phyloP scores from a whole-genome alignment of 2,888 invertebrate genomes.

The Pseudococcus viburni region DNA sequence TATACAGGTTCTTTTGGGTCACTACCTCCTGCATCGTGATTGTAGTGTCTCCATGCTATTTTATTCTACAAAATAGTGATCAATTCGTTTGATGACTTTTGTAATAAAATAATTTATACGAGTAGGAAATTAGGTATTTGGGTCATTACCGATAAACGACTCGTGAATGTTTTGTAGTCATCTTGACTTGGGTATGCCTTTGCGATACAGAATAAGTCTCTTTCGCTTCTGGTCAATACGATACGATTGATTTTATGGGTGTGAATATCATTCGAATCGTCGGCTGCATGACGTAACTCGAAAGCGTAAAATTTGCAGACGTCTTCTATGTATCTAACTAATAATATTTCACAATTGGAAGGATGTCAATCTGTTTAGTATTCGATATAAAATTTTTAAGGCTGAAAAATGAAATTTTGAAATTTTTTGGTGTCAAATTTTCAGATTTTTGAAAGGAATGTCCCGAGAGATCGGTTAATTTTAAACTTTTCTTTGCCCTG shows the following conservation, averaged over 20 bases:
- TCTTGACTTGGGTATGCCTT: not conserved
- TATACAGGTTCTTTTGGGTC: not conserved
- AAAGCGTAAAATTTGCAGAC: not conserved
- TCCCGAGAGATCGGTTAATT: too few relatives aligned
- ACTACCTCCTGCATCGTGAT: not conserved
- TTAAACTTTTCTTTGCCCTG: too few relatives aligned
- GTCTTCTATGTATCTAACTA: not conserved
- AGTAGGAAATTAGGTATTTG: not conserved
- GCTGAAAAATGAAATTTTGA: too few relatives aligned
- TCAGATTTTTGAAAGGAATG: too few relatives aligned
- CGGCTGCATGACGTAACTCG: not conserved
- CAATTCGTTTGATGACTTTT: too few relatives aligned
- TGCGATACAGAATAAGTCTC: not conserved
- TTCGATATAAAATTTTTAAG: too few relatives aligned
- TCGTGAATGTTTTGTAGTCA: not conserved
- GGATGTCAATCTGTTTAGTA: too few relatives aligned
- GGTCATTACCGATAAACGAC: not conserved
- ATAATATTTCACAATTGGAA: not conserved
- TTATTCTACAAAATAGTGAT: not conserved
- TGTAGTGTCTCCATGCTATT: not conserved
- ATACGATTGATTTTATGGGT: not conserved
- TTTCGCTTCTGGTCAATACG: not conserved
- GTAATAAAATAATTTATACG: not conserved
- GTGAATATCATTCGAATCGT: not conserved
- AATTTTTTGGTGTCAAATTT: too few relatives aligned